Conservation (phyloP, 2,888 invertebrate species). For the Proisotoma minuta region DNA sequence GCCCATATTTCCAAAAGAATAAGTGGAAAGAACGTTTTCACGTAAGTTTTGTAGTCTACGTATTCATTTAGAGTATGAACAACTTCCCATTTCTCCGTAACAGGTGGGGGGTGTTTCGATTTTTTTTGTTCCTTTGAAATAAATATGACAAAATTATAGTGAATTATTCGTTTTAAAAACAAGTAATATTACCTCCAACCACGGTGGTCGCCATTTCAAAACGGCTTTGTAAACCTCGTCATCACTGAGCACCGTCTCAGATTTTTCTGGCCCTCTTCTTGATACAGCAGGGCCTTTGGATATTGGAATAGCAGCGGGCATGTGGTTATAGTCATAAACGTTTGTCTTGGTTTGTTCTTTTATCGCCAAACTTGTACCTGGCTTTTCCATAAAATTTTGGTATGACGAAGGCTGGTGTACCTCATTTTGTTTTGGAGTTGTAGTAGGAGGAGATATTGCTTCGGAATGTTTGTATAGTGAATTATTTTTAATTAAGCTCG, state of each 20-base stretch:
- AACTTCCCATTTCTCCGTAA: slow-evolving; percentile 1
- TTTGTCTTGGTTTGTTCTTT: background rate
- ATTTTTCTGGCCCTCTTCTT: background rate
- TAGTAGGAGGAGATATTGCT: background rate
- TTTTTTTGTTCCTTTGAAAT: slow-evolving; percentile 20
- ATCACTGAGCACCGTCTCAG: background rate
- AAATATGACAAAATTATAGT: background rate
- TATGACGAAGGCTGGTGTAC: background rate
- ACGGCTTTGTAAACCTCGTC: slow-evolving; percentile 21
- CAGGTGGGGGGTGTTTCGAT: background rate
- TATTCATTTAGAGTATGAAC: slow-evolving; percentile 14
- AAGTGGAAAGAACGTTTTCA: slow-evolving; percentile 57
- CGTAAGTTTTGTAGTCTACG: slow-evolving; percentile 59
- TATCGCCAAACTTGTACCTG: background rate
- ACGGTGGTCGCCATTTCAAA: slow-evolving; percentile 16
- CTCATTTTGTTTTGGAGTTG: background rate
- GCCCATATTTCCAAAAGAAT: slow-evolving; percentile 64
- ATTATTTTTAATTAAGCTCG: no score
- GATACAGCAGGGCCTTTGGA: background rate
- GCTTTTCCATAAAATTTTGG: slow-evolving; percentile 2
- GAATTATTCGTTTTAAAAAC: background rate
- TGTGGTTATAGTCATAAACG: background rate
- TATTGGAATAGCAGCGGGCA: background rate
- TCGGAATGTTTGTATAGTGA: no score
- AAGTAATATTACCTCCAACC: slow-evolving; percentile 19